Base-by-base conservation (phyloP, 2,113 vertebrate genomes). In the Ivindomyrus marchei region DNA sequence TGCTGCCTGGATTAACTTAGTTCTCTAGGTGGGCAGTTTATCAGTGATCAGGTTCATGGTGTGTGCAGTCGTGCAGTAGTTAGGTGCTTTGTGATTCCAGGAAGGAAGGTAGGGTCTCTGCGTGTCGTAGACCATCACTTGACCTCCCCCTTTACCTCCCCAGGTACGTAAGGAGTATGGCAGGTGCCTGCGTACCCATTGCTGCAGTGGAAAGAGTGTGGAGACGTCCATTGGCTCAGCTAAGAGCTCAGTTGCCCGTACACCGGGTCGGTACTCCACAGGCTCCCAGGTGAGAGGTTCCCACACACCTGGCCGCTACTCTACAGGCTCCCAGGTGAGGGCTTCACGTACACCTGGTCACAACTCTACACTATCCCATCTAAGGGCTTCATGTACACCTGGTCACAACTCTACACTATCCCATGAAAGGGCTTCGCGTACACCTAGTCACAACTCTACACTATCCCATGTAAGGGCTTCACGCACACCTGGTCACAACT, bases 81-180 rank as follows among this genome's bases (percentile, higher is more conserved):
- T 39, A 15, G 70, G 70, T 77, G 4, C 31, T 39, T 77, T 74
- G 70, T 74, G 27, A 13, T 74, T 74, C 70, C 13, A 88, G 11
- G 27, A 27, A 27, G n/a, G 17, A 36, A 46, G 9, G 15, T 7
- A 62, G 10, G 42, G 19, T 39, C 9, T 89, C 84, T 88, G 91
- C 84, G 74, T 83, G 47, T 87, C 1, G 19, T 13, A 85, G 42
- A 46, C 31, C 52, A 4, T 21, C 56, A 46, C 19, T 21, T 27
- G 36, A 66, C 3, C 7, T 24, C 19, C 7, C 7, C 21, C 39
- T 45, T 39, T 92, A 66, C 93, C 83, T 95, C 91, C 0, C 84
- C 89, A 99, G 98, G 98, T 99, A 88, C 97, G 98, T 62, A 99
- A 99, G 93, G 98, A 99, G 92, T 99, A 98, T 0, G 98, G 98